phyloP scores from a whole-genome alignment of 2,797 vertebrate genomes.

The Erethizon dorsatum region DNA sequence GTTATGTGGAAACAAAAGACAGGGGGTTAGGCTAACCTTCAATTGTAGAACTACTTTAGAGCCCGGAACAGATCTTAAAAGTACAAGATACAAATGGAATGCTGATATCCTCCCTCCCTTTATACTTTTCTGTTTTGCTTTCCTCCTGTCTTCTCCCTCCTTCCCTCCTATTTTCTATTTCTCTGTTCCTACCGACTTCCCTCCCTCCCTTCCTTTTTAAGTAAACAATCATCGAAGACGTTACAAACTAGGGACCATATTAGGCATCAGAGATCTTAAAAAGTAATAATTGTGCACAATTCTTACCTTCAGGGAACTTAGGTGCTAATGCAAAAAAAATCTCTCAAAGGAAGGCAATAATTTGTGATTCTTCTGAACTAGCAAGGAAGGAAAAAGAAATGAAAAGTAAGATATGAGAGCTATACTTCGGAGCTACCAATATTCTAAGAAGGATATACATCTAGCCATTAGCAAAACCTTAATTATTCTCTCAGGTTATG shows the following conservation, averaged over 20 bases:
- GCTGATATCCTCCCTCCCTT: neutral
- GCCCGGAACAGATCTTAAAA: slow-evolving; percentile 8
- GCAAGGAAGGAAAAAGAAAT: neutral
- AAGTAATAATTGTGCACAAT: neutral
- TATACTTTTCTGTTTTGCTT: neutral
- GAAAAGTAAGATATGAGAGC: neutral
- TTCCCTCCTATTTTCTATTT: neutral
- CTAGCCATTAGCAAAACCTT: neutral
- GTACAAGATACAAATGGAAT: neutral
- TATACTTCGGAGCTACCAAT: neutral
- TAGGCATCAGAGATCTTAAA: slow-evolving; percentile 23
- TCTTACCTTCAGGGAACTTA: neutral
- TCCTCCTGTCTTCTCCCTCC: neutral
- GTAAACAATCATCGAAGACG: neutral
- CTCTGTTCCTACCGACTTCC: neutral
- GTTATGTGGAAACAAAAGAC: neutral
- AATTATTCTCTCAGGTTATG: neutral
- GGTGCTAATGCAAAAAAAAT: neutral
- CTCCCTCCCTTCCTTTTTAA: neutral
- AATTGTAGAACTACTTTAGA: neutral
- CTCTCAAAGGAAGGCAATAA: neutral
- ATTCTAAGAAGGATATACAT: neutral
- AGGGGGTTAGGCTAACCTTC: neutral
- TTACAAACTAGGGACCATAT: neutral
- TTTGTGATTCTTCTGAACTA: neutral